Conservation (phyloP, 2,113 vertebrate species). For the Varanus salvator region DNA sequence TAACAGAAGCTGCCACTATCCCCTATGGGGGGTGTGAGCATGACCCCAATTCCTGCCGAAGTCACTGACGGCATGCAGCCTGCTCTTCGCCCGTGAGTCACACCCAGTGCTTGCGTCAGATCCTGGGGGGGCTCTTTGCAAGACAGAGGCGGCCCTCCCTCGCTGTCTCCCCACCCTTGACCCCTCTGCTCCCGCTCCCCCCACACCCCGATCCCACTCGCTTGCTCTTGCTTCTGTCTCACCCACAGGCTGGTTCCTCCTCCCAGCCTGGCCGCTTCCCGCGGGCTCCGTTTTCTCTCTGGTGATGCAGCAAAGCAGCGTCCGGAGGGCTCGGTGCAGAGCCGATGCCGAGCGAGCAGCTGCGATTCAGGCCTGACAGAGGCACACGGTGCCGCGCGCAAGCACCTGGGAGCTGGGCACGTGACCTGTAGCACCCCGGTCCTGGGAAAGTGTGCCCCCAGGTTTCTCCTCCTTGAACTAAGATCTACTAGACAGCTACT, state of each 20-base stretch:
- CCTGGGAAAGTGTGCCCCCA: background rate
- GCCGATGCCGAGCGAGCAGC: background rate
- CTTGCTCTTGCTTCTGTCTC: no score
- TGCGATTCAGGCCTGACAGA: background rate
- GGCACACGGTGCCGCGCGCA: no score
- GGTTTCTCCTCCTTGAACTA: background rate
- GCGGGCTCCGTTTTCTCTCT: background rate
- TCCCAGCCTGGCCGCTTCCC: no score
- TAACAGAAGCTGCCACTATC: background rate
- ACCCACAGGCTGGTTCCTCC: background rate
- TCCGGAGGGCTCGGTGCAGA: conserved; percentile 22
- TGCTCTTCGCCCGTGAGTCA: background rate
- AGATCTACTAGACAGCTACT: background rate
- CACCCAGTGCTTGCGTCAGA: no score
- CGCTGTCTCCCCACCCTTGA: no score
- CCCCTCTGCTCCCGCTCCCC: no score
- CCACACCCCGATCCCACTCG: no score
- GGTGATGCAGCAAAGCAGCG: conserved; percentile 27
- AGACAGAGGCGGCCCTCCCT: no score
- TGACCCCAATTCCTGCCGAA: background rate
- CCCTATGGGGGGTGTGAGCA: background rate
- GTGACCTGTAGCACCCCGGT: background rate
- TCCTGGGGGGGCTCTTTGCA: no score
- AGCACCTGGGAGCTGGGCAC: background rate
- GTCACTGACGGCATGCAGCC: no score